These are phyloP conservation scores for Crambe crambe DNA, from an alignment of 37 sponge, comb jelly and placozoan genomes.

Conservation along the genomic window DNA sequence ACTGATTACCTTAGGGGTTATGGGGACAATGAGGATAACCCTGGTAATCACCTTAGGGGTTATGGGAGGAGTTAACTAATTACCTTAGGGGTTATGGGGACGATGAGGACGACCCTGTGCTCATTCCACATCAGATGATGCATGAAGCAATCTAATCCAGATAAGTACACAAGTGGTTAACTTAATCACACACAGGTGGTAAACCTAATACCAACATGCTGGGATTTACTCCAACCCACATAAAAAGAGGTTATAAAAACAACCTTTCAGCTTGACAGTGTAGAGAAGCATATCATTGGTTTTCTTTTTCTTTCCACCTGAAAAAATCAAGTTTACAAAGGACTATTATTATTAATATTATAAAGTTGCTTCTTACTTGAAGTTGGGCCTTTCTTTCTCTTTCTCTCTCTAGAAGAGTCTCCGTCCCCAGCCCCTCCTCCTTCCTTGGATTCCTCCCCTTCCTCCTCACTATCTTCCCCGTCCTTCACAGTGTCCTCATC, in stretches of 20 bases:
- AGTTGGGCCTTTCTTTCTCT: not conserved
- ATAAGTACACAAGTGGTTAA: too few relatives aligned
- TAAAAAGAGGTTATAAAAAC: not conserved
- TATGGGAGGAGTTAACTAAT: too few relatives aligned
- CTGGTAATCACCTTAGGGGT: too few relatives aligned
- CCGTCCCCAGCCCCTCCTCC: slow-evolving; percentile 9
- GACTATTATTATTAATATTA: not conserved
- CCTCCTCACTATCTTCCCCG: not conserved
- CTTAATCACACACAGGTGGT: too few relatives aligned
- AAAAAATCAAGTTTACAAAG: not conserved
- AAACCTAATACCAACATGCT: too few relatives aligned
- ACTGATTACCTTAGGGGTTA: not conserved
- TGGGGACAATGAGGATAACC: slow-evolving; percentile 58
- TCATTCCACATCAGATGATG: slow-evolving; percentile 66
- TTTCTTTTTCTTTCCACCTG: not conserved
- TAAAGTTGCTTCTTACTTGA: not conserved
- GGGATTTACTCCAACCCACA: too few relatives aligned
- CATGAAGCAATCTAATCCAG: slow-evolving; percentile 37
- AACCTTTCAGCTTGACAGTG: slow-evolving; percentile 62
- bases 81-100: slow-evolving; percentile 32
- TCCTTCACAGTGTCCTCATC: slow-evolving; percentile 8
- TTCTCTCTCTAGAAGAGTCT: slow-evolving; percentile 2
- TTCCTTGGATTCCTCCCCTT: not conserved
- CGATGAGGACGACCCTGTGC: slow-evolving; percentile 50
- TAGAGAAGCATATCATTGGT: slow-evolving; percentile 7